Evolutionary conservation across 2,888 invertebrate genomes (phyloP).

Genomic region (Scaptomyza reducta): DNA sequence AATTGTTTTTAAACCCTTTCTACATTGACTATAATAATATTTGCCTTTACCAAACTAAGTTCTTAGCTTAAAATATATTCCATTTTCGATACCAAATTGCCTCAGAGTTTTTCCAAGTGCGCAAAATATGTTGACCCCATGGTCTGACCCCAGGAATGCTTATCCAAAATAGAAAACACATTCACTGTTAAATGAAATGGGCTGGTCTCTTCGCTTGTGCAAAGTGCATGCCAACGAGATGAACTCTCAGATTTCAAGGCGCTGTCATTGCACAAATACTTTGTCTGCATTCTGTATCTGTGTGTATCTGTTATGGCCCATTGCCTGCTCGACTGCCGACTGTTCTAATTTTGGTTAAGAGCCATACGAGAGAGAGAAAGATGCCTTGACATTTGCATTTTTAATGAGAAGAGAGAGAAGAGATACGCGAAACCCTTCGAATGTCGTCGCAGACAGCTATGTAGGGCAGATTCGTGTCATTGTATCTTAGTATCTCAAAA

Average conservation of each 20-base stretch:
- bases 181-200: conserved; percentile 32
- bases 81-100: no score
- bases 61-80: no score
- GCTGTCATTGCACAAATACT: conserved; percentile 22
- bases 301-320: conserved; percentile 23
- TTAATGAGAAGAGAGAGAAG: conserved; percentile 15
- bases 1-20: no score
- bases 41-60: no score
- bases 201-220: conserved; percentile 4
- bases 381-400: conserved; percentile 57
- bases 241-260: conserved; percentile 38
- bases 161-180: conserved; percentile 18
- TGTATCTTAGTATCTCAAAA: conserved; percentile 7
- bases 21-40: no score
- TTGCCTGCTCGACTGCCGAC: conserved; percentile 12
- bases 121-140: conserved; percentile 44
- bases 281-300: conserved; percentile 9
- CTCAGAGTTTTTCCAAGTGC: background rate
- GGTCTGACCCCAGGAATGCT: conserved; percentile 29
- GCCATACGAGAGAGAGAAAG: conserved; percentile 1
- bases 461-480: conserved; percentile 25
- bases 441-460: conserved; percentile 16
- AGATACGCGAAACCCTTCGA: conserved; percentile 4
- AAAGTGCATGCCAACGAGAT: conserved; percentile 29
- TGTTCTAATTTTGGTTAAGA: conserved; percentile 49